Percentiles rank a stretch among this genome's conserved stretches.
Evolutionary conservation across 2,888 invertebrate genomes (phyloP).

Genomic region (Carpatolechia fugitivella): DNA sequence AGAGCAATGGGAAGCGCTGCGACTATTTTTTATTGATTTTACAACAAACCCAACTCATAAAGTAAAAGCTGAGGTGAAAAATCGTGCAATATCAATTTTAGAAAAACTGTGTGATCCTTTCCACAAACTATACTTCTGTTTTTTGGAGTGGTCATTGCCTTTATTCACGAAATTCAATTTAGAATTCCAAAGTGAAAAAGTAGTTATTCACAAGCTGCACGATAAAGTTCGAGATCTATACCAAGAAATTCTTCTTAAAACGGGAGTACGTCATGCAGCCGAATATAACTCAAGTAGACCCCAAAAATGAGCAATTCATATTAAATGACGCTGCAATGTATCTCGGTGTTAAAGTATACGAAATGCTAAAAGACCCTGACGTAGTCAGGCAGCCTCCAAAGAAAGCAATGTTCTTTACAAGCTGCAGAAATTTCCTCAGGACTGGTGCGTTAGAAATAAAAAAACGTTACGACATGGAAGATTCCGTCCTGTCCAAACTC

Average conservation of each 20-base stretch:
- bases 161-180: conserved; percentile 22
- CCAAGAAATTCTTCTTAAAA: conserved; percentile 17
- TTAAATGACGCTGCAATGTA: conserved; percentile 17
- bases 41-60: conserved; percentile 18
- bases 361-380: too few relatives aligned
- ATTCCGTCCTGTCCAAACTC: conserved; percentile 10
- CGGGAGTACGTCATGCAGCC: conserved; percentile 17
- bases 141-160: conserved; percentile 21
- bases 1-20: conserved; percentile 9
- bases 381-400: too few relatives aligned
- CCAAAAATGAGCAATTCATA: conserved; percentile 10
- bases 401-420: too few relatives aligned
- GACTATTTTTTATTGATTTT: conserved; percentile 19
- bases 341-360: conserved; percentile 19
- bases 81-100: conserved; percentile 18
- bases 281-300: conserved; percentile 15
- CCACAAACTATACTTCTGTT: conserved; percentile 21
- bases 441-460: conserved; percentile 5
- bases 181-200: conserved; percentile 23
- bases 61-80: conserved; percentile 21
- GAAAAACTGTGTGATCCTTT: conserved; percentile 21
- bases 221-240: conserved; percentile 16
- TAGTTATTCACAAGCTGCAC: conserved; percentile 22
- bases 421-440: background rate
- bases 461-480: conserved; percentile 13